Evolutionary conservation across 2,888 invertebrate species (phyloP), one percentile per base, ranked within the genome.

Genomic region (Suillia variegata): DNA sequence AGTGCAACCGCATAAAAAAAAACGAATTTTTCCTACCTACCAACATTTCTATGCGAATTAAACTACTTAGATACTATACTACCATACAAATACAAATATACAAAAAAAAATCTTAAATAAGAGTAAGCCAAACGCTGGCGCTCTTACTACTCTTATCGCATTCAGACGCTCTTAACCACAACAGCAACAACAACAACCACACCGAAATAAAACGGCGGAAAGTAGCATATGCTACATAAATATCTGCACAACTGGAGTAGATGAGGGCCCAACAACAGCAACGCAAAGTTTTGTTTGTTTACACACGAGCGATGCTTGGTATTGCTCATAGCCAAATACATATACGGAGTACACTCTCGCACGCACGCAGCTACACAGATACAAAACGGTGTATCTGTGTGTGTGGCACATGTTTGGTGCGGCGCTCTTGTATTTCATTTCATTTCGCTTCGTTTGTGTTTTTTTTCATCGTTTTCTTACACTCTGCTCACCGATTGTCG

Each of bases 391-490:
- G 38, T 38, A 13, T 8, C 45, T 45, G 20, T 18, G 17, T 20
- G 38, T 8, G 13, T 38, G 10, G 38, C n/a, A 26, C 10, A 5
- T n/a, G n/a, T 38, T 8, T 38, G 38, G 38, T 42, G 54, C 38
- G 12, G 18, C 21, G 42, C 1, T 20, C 38, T 62, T 62, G 50
- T 56, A 54, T 58, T 22, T 45, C 26, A 34, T 21, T 18, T 51
- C 50, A 31, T 53, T 65, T 56, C 59, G 62, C 54, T 62, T 33
- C 49, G 55, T 48, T 34, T 21, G 13, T 42, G 38, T 52, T 52
- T 18, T 33, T 53, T 33, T 21, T 50, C 13, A 6, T 26, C 18
- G 52, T 21, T 5, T 31, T 6, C 45, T 20, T 6, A 20, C 38
- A n/a, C n/a, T n/a, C 4, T n/a, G 38, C 38, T 38, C 54, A 22